Evolutionary conservation across 2,888 invertebrate genomes (phyloP).

Genomic region (Campopleginae sp.): DNA sequence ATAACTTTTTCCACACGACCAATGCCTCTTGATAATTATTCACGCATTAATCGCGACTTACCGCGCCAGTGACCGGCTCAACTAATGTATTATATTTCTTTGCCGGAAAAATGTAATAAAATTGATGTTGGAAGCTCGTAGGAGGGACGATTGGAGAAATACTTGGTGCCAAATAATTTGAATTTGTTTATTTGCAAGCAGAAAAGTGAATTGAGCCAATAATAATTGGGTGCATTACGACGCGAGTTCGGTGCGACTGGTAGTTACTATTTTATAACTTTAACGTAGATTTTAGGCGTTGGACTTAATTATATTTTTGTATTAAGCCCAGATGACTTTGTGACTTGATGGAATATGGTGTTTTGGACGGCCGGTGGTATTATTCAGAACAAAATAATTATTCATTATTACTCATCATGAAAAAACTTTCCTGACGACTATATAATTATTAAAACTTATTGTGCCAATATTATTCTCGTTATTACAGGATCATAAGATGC

Average conservation of each 20-base stretch:
- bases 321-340: conserved; percentile 40
- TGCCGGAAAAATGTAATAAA: conserved; percentile 49
- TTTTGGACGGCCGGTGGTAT: conserved; percentile 48
- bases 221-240: conserved; percentile 31
- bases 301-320: conserved; percentile 65
- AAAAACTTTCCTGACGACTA: neutral
- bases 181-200: conserved; percentile 15
- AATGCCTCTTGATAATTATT: too few species aligned
- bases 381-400: conserved; percentile 43
- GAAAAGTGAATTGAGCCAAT: neutral
- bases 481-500: conserved; percentile 29
- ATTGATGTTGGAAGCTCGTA: conserved; percentile 35
- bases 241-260: conserved; percentile 22
- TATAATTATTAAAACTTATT: conserved; percentile 36
- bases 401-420: conserved; percentile 25
- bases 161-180: conserved; percentile 66
- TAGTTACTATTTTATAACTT: conserved; percentile 58
- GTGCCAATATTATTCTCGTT: conserved; percentile 53
- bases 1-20: neutral
- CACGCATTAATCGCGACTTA: conserved; percentile 18
- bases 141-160: too few species aligned
- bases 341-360: conserved; percentile 18
- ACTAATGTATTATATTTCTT: conserved; percentile 16
- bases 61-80: neutral
- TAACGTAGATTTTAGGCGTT: conserved; percentile 54